A percentile compares a stretch with the other conserved stretches of the same genome.
These are phyloP conservation scores for Pygoscelis antarcticus DNA, from an alignment of 2,113 vertebrate species.

Conservation along the genomic window DNA sequence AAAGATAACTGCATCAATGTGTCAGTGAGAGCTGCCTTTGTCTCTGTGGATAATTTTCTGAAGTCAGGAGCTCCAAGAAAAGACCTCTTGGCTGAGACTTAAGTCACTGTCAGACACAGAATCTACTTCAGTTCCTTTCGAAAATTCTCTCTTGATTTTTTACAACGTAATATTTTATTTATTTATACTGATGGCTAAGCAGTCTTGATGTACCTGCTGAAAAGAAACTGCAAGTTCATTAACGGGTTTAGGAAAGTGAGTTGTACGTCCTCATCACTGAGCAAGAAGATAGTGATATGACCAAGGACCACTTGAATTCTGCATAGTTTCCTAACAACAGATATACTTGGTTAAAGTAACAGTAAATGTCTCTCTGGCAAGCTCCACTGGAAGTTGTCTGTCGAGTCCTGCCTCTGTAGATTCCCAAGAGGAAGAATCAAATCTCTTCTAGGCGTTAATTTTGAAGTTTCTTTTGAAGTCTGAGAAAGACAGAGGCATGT, in stretches of 20 bases:
- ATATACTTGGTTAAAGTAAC: neutral
- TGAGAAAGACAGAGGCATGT: neutral
- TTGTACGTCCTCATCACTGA: neutral
- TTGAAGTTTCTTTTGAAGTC: neutral
- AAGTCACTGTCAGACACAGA: neutral
- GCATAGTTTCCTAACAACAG: neutral
- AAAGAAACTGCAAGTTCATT: neutral
- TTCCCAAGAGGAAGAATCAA: neutral
- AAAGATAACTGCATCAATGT: neutral
- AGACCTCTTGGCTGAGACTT: neutral
- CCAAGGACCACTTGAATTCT: neutral
- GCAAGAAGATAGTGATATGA: neutral
- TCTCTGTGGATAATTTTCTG: neutral
- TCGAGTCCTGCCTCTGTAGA: neutral
- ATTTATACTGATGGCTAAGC: neutral
- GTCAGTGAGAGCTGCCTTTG: neutral
- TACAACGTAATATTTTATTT: neutral
- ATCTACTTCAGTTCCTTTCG: neutral
- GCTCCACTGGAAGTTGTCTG: neutral
- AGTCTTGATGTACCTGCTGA: neutral
- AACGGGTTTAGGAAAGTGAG: neutral
- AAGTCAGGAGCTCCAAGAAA: neutral
- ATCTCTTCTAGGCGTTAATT: neutral
- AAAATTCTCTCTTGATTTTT: neutral
- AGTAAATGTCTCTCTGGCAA: neutral